phyloP scores from a whole-genome alignment of 1,140 invertebrate genomes.

The Drosophila saltans region DNA sequence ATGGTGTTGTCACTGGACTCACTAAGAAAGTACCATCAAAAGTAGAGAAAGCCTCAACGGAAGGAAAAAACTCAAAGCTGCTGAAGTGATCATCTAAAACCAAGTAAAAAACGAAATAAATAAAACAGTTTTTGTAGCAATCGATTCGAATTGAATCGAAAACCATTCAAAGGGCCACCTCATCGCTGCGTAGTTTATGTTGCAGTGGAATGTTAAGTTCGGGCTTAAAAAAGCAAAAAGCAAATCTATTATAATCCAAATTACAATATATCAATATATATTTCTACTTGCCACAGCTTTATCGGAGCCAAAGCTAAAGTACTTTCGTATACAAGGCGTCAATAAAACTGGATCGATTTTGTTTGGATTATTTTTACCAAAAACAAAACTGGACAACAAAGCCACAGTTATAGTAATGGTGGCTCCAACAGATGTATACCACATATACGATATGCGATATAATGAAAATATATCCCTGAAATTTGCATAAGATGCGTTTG shows the following conservation, averaged over 20 bases:
- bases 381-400: conserved; percentile 83
- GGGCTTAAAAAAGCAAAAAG: conserved; percentile 9
- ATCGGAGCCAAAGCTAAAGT: conserved; percentile 41
- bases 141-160: not conserved
- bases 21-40: too few relatives aligned
- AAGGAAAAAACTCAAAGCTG: too few relatives aligned
- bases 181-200: conserved; percentile 56
- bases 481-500: not conserved
- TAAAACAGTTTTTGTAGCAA: not conserved
- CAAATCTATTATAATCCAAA: not conserved
- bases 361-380: conserved; percentile 70
- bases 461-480: conserved; percentile 85
- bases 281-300: conserved; percentile 33
- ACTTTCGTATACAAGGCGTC: conserved; percentile 77
- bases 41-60: too few relatives aligned
- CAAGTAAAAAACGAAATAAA: not conserved
- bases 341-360: conserved; percentile 65
- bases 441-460: conserved; percentile 88
- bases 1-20: too few relatives aligned
- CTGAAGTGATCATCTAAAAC: too few relatives aligned
- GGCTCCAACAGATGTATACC: conserved; percentile 87
- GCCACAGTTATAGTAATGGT: conserved; percentile 84
- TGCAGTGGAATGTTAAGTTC: conserved; percentile 53
- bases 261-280: not conserved
- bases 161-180: conserved; percentile 61